phyloP scores from a whole-genome alignment of 2,797 vertebrate genomes.

The Tachyglossus aculeatus region DNA sequence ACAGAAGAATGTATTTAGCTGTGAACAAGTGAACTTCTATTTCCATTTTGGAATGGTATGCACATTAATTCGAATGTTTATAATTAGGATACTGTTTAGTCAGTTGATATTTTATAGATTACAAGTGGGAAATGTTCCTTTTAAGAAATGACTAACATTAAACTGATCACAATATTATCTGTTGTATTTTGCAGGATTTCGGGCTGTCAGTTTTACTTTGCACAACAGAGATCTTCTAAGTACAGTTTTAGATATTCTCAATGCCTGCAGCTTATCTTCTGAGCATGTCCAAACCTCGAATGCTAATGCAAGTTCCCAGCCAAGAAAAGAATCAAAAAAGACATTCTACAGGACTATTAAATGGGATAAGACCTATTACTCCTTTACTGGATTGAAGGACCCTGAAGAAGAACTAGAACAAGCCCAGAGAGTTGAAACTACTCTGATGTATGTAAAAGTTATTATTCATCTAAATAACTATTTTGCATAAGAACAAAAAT shows the following conservation, averaged over 20 bases:
- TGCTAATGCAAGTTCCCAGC: slow-evolving; percentile 51
- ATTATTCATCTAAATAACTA: background rate
- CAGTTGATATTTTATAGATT: too few species aligned
- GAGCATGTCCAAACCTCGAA: slow-evolving; percentile 83
- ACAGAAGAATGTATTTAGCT: background rate
- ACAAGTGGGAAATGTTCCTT: slow-evolving; percentile 6
- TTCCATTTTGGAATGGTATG: too few species aligned
- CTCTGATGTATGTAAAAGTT: slow-evolving; percentile 79
- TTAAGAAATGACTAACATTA: slow-evolving; percentile 21
- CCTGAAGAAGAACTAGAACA: slow-evolving; percentile 91
- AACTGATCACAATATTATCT: slow-evolving; percentile 35
- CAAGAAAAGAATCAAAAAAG: slow-evolving; percentile 55
- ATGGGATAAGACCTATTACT: slow-evolving; percentile 95
- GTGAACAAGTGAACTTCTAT: background rate
- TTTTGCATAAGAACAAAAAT: slow-evolving; percentile 2
- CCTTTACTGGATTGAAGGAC: slow-evolving; percentile 92
- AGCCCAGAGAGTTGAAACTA: slow-evolving; percentile 83
- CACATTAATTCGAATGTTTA: too few species aligned
- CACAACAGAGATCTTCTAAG: slow-evolving; percentile 86
- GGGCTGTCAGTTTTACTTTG: slow-evolving; percentile 90
- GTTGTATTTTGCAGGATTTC: slow-evolving; percentile 83
- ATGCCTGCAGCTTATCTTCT: slow-evolving; percentile 89
- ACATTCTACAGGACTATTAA: slow-evolving; percentile 87
- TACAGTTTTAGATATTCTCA: slow-evolving; percentile 89
- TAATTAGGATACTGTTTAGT: too few species aligned